These are phyloP conservation scores for Lepidurus arcticus DNA, from an alignment of 1,140 invertebrate genomes.

Conservation along the genomic window DNA sequence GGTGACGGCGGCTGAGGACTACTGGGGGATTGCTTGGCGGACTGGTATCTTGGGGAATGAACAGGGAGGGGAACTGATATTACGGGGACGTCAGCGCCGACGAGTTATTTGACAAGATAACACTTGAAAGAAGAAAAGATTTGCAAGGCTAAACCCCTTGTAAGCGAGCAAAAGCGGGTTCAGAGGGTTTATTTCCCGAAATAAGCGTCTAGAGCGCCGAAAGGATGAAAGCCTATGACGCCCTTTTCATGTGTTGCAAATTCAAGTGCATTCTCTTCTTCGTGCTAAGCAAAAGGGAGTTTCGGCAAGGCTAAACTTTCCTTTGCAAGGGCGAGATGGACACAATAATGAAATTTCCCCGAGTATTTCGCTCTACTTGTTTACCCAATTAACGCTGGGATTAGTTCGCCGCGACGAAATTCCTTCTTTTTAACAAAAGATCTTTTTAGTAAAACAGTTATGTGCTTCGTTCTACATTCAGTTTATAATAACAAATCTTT, in stretches of 20 bases:
- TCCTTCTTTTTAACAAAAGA: too few relatives aligned
- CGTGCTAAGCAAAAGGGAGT: neutral
- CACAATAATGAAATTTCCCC: neutral
- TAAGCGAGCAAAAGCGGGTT: neutral
- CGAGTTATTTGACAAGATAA: conserved; percentile 22
- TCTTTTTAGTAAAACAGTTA: too few relatives aligned
- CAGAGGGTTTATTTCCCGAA: neutral
- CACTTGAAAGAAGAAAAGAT: conserved; percentile 3
- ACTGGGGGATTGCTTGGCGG: too few relatives aligned
- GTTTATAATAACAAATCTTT: too few relatives aligned
- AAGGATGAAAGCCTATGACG: neutral
- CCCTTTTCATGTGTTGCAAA: conserved; percentile 14
- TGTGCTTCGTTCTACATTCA: too few relatives aligned
- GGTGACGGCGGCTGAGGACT: too few relatives aligned
- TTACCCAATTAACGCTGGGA: too few relatives aligned
- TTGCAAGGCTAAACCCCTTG: neutral
- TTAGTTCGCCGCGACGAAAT: too few relatives aligned
- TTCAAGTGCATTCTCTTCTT: conserved; percentile 6
- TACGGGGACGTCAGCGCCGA: conserved; percentile 5
- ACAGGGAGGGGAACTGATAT: too few relatives aligned
- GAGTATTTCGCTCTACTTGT: too few relatives aligned
- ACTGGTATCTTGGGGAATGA: too few relatives aligned
- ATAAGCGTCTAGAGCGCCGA: neutral
- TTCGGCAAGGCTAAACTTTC: neutral
- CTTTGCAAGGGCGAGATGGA: neutral